A percentile compares a stretch with the other conserved stretches of the same genome.
Conservation (phyloP, 2,113 vertebrate genomes). For the Cyprinodon tularosa region DNA sequence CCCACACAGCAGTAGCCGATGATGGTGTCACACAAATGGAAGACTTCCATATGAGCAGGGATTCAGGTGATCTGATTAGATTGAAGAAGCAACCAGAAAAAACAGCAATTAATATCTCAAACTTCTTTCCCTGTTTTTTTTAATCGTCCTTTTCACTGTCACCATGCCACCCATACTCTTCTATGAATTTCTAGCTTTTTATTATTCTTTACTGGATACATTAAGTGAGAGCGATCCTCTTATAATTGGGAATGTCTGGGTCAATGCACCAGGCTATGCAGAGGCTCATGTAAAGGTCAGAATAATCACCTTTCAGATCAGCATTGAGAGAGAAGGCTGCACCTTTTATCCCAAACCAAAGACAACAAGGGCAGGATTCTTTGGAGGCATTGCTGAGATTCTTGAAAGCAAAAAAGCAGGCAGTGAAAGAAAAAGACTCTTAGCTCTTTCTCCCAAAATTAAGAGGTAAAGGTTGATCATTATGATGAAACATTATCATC, state of each 20-base stretch:
- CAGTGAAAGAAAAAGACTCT: constrained; percentile 52
- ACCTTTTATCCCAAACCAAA: constrained; percentile 83
- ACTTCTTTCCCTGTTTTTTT: background rate
- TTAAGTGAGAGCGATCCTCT: constrained; percentile 60
- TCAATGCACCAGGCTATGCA: constrained; percentile 56
- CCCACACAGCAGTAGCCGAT: no score
- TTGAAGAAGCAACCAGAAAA: background rate
- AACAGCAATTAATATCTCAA: background rate
- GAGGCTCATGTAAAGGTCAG: constrained; percentile 72
- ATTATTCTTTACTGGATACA: constrained; percentile 33
- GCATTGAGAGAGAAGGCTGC: constrained; percentile 66
- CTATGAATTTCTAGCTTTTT: constrained; percentile 40
- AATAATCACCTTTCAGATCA: constrained; percentile 80
- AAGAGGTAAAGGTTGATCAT: constrained; percentile 20
- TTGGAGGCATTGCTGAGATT: constrained; percentile 81
- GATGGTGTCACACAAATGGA: no score
- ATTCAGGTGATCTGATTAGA: background rate
- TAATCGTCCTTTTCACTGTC: constrained; percentile 10
- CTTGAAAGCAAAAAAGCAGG: constrained; percentile 70
- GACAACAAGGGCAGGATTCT: constrained; percentile 80
- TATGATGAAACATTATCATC: background rate
- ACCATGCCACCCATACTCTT: constrained; percentile 40
- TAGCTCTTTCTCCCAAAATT: constrained; percentile 56
- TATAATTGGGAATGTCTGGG: constrained; percentile 64
- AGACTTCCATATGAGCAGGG: background rate